Percentiles rank a stretch among this genome's conserved stretches.
Conservation (phyloP, 2,797 vertebrate species). For the Myotis myotis region DNA sequence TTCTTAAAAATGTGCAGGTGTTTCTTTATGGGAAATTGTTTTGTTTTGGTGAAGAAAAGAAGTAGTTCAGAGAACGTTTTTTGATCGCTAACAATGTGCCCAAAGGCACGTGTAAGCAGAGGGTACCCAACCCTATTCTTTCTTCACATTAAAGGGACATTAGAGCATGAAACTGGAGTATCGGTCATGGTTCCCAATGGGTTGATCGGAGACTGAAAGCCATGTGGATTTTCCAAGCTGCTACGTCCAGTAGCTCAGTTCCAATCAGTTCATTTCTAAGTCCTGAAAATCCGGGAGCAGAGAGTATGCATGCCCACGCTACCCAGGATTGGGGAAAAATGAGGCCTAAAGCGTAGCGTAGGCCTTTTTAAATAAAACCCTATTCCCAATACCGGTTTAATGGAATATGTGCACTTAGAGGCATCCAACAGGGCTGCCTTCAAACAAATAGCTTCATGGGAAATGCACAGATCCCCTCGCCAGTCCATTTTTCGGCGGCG, state of each 20-base stretch:
- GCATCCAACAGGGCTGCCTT: not conserved
- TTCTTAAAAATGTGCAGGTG: constrained; percentile 62
- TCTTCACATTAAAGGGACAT: not conserved
- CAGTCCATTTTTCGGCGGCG: not conserved
- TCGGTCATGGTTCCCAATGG: not conserved
- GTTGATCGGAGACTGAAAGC: not conserved
- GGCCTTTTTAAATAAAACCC: not conserved
- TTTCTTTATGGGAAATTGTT: constrained; percentile 50
- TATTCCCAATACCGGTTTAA: not conserved
- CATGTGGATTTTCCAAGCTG: not conserved
- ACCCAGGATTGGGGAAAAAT: not conserved
- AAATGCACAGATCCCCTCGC: not conserved
- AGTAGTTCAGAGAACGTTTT: constrained; percentile 5
- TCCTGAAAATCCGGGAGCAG: not conserved
- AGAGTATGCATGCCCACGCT: not conserved
- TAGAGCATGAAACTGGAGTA: not conserved
- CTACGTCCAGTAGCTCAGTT: not conserved
- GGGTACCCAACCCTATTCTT: not conserved
- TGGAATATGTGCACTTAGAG: not conserved
- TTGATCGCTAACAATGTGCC: constrained; percentile 31
- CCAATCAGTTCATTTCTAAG: not conserved
- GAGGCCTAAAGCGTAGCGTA: not conserved
- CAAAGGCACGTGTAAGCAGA: not conserved
- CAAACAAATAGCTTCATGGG: not conserved
- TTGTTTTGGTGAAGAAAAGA: constrained; percentile 5